Conservation (phyloP, 2,797 vertebrate species). For the Tokudaia tokunoshimensis region DNA sequence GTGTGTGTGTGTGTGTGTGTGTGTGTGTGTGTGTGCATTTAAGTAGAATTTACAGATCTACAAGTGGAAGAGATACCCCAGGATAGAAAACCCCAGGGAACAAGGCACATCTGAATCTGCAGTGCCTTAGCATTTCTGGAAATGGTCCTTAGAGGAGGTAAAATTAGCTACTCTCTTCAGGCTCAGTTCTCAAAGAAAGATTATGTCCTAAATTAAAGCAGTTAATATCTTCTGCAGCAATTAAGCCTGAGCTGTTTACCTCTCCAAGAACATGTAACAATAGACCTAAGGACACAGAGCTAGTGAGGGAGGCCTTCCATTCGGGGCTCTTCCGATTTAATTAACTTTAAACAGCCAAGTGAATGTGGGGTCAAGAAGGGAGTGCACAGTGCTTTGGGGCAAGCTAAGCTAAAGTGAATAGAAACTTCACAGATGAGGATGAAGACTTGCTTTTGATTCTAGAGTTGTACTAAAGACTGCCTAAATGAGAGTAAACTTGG, state of each 20-base stretch:
- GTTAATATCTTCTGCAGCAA: not conserved
- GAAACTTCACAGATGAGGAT: not conserved
- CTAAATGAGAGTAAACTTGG: not conserved
- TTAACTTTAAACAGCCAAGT: constrained; percentile 50
- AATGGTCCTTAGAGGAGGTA: not conserved
- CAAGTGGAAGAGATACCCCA: not conserved
- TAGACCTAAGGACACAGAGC: not conserved
- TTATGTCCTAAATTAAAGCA: constrained; percentile 19
- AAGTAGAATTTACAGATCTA: not conserved
- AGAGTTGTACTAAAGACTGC: not conserved
- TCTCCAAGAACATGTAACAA: not conserved
- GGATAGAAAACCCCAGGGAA: not conserved
- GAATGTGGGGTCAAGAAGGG: not conserved
- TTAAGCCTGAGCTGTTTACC: not conserved
- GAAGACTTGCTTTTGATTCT: not conserved
- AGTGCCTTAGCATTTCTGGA: not conserved
- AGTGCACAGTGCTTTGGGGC: not conserved
- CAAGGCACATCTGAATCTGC: not conserved
- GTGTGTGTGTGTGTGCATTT: not conserved
- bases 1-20: not conserved
- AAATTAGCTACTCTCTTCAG: constrained; percentile 40
- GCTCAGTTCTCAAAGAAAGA: constrained; percentile 47
- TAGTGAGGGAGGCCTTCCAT: not conserved
- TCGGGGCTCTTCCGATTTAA: constrained; percentile 51
- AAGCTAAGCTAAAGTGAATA: not conserved